Evolutionary conservation across 2,888 invertebrate genomes (phyloP), one percentile per base, ranked within the genome.

Genomic region (Coecobrya sp.): DNA sequence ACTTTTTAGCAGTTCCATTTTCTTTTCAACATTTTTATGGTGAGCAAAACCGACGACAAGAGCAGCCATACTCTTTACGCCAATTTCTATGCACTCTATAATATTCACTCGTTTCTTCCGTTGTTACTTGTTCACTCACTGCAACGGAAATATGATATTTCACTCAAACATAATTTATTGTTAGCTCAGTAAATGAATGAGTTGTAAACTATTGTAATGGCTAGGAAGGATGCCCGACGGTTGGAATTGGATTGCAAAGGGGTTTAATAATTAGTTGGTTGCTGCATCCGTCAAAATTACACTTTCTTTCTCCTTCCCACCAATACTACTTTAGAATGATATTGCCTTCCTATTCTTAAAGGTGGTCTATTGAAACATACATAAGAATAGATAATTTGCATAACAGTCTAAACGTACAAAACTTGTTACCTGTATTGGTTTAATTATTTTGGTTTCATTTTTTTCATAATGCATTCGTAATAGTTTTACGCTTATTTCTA

Each of bases 121-220:
- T 49, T 76, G 19, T 59, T n/a, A n/a, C n/a, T n/a, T n/a, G n/a
- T 42, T 73, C 42, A 30, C n/a, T 22, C 68, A 2, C 2, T 52
- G 7, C 1, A 25, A 55, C 25, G 27, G 79, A 52, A 79, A 79
- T 79, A 52, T 79, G 79, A 79, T 79, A 79, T 52, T 16, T 25
- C 25, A 52, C 52, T 27, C 42, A 42, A n/a, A 79, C 27, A 25
- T 4, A 5, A 27, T 30, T 70, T 27, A 25, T 49, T 79, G 79
- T 52, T 52, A 52, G 25, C 27, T 42, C 0, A 79, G 52, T 49
- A 52, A 25, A 52, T 16, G 52, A 79, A 76, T 19, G 76, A 76
- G 76, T n/a, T 76, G 22, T 45, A 76, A 76, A 76, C 45, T 45
- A 76, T 22, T 30, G 70, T 76, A 76, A 76, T 76, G 45, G 45